Conservation (phyloP, 2,113 vertebrate genomes). For the Oostethus manadensis region DNA sequence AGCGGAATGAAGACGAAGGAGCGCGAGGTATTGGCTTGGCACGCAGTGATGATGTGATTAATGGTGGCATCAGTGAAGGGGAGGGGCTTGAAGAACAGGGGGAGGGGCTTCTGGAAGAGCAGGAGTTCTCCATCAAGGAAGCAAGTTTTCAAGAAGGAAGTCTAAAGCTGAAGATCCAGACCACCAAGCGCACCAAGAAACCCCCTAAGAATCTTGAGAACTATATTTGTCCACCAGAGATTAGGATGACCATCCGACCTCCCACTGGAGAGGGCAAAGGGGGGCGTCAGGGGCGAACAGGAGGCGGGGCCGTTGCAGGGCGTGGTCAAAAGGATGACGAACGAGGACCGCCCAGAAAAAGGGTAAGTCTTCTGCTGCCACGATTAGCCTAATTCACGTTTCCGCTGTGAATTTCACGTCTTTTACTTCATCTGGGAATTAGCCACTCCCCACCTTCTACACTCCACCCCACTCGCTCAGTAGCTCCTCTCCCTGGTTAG, state of each 20-base stretch:
- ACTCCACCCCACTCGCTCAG: constrained; percentile 21
- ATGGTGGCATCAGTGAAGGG: constrained; percentile 82
- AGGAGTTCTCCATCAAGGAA: constrained; percentile 99
- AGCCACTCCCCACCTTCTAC: not conserved
- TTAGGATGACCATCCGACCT: constrained; percentile 96
- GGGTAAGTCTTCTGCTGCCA: constrained; percentile 71
- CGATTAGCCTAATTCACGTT: not conserved
- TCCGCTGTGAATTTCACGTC: not conserved
- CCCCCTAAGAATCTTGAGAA: constrained; percentile 98
- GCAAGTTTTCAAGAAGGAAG: constrained; percentile 97
- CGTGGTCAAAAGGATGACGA: constrained; percentile 84
- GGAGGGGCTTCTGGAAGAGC: constrained; percentile 86
- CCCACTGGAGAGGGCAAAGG: constrained; percentile 77
- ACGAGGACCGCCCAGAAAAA: constrained; percentile 86
- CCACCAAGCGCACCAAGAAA: constrained; percentile 96
- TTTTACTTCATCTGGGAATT: not conserved
- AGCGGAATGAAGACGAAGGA: constrained; percentile 77
- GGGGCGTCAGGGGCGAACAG: constrained; percentile 78
- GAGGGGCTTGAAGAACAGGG: constrained; percentile 83
- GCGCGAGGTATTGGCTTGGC: constrained; percentile 69
- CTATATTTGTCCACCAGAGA: constrained; percentile 97
- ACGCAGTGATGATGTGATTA: constrained; percentile 85
- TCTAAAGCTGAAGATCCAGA: constrained; percentile 98
- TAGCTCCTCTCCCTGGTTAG: constrained; percentile 44
- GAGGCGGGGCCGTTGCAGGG: constrained; percentile 78